Conservation (phyloP, 2,888 invertebrate genomes). For the Synanthedon tipuliformis region DNA sequence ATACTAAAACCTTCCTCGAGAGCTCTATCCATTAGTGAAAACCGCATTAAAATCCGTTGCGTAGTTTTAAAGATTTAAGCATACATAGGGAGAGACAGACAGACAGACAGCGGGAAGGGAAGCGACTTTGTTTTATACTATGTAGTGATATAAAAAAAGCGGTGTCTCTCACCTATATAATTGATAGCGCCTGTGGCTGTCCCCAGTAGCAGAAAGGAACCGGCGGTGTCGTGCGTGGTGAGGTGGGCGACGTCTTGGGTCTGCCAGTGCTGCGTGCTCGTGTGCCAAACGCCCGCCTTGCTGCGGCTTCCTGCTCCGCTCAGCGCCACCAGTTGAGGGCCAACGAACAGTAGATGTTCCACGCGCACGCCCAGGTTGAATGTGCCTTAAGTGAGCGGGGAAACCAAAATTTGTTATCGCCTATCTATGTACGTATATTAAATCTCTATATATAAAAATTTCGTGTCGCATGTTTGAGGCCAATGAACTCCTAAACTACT, state of each 20-base stretch:
- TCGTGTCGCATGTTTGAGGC: too few relatives aligned
- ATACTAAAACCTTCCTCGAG: too few relatives aligned
- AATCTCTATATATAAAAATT: too few relatives aligned
- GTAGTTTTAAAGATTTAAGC: too few relatives aligned
- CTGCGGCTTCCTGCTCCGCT: slow-evolving; percentile 70
- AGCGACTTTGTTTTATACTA: too few relatives aligned
- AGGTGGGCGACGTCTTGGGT: slow-evolving; percentile 95
- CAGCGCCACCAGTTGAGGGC: slow-evolving; percentile 96
- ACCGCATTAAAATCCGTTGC: too few relatives aligned
- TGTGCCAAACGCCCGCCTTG: slow-evolving; percentile 99
- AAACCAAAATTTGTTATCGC: neutral
- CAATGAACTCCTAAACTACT: too few relatives aligned
- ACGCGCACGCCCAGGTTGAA: slow-evolving; percentile 93
- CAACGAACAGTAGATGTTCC: slow-evolving; percentile 97
- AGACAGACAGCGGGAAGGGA: too few relatives aligned
- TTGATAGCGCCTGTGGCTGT: slow-evolving; percentile 97
- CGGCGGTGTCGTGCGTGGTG: slow-evolving; percentile 96
- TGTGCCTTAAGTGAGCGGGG: slow-evolving; percentile 69
- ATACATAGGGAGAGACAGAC: too few relatives aligned
- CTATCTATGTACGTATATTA: too few relatives aligned
- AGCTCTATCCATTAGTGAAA: too few relatives aligned
- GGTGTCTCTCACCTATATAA: slow-evolving; percentile 93
- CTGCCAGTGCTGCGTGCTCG: slow-evolving; percentile 99
- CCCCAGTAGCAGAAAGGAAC: slow-evolving; percentile 93
- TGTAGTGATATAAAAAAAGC: too few relatives aligned